phyloP scores from a whole-genome alignment of 2,888 invertebrate species.

The Parnassius apollo region DNA sequence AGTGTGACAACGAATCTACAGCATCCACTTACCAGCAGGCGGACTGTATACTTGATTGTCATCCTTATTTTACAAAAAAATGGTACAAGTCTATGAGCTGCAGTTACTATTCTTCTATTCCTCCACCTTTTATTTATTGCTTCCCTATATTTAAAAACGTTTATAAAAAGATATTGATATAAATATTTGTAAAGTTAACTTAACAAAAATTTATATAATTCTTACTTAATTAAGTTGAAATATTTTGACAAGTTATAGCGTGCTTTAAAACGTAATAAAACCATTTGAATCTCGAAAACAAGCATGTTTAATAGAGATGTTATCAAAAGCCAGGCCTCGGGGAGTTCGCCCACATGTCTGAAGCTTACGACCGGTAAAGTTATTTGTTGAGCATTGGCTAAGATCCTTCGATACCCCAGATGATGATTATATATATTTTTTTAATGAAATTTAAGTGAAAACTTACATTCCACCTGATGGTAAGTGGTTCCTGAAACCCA shows the following conservation, averaged over 20 bases:
- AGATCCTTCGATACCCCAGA: constrained; percentile 9
- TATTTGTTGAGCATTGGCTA: not conserved
- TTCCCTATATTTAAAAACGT: not conserved
- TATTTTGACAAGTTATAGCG: not conserved
- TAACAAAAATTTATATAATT: not conserved
- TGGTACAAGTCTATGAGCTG: too few species aligned
- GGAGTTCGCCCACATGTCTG: constrained; percentile 12
- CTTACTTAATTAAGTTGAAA: constrained; percentile 8
- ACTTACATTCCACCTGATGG: too few species aligned
- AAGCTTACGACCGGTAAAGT: not conserved
- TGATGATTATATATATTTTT: not conserved
- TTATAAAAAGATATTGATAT: not conserved
- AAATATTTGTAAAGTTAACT: not conserved
- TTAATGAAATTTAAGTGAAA: not conserved
- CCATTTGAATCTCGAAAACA: constrained; percentile 20
- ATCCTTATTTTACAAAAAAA: too few species aligned
- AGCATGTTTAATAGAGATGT: constrained; percentile 11
- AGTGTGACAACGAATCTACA: too few species aligned
- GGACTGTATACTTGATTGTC: too few species aligned
- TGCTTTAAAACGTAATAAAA: constrained; percentile 11
- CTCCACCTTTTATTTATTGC: too few species aligned
- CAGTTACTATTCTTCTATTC: too few species aligned
- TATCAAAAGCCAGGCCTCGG: constrained; percentile 14
- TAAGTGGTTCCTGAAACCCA: too few species aligned
- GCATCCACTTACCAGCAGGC: too few species aligned